Conservation (phyloP, 1,140 invertebrate genomes). For the Calosoma granatense region DNA sequence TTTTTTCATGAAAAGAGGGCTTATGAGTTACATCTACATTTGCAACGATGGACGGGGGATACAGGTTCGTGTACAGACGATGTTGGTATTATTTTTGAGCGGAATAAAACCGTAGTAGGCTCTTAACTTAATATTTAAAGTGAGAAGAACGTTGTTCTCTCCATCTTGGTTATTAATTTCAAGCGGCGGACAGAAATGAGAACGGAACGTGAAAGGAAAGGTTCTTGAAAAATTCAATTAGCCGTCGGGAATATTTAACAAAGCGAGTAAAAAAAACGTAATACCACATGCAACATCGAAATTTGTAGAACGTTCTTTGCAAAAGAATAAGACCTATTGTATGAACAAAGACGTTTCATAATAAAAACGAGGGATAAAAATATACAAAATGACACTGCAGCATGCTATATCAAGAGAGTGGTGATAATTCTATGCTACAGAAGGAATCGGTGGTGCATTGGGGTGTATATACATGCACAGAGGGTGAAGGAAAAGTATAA, state of each 20-base stretch:
- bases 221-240: slow-evolving; percentile 8
- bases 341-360: slow-evolving; percentile 1
- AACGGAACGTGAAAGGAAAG: not conserved
- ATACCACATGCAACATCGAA: slow-evolving; percentile 5
- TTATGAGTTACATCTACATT: slow-evolving; percentile 2
- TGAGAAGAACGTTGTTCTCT: slow-evolving; percentile 2
- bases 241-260: slow-evolving; percentile 6
- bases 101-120: not conserved
- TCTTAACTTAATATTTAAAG: slow-evolving; percentile 8
- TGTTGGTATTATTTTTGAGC: not conserved
- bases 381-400: not conserved
- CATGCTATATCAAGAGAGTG: no score
- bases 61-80: not conserved
- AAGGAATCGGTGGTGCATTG: no score
- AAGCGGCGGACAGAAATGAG: not conserved
- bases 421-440: not conserved
- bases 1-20: not conserved
- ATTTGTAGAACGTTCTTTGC: not conserved
- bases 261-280: slow-evolving; percentile 8
- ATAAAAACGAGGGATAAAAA: not conserved
- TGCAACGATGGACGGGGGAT: not conserved
- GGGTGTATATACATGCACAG: not conserved
- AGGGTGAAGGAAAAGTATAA: not conserved
- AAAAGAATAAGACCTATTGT: slow-evolving; percentile 1
- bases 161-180: slow-evolving; percentile 5